Evolutionary conservation across 2,888 invertebrate species (phyloP).

Genomic region (Thecophora atra): DNA sequence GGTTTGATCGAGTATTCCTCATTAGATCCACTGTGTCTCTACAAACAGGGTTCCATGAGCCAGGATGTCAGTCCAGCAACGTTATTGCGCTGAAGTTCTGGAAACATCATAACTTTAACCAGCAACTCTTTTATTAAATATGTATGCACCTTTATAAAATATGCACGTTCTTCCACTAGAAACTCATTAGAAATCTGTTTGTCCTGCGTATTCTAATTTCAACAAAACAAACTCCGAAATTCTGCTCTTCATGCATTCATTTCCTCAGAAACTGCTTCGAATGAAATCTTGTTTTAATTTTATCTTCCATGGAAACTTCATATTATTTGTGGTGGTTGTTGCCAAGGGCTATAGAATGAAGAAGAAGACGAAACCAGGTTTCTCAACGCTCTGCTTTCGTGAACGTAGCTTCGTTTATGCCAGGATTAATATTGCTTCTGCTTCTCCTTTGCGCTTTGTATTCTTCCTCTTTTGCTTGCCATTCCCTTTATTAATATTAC

Average conservation of each 20-base stretch:
- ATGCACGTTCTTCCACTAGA: neutral
- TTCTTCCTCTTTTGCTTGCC: neutral
- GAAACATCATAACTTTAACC: too few species aligned
- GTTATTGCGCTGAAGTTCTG: too few species aligned
- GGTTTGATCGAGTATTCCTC: too few species aligned
- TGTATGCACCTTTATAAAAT: neutral
- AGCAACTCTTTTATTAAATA: neutral
- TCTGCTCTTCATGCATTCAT: neutral
- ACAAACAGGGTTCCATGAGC: too few species aligned
- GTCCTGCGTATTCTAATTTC: constrained; percentile 2
- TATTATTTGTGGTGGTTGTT: neutral
- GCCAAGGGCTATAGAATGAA: neutral
- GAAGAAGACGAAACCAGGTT: neutral
- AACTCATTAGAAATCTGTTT: constrained; percentile 11
- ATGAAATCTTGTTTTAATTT: neutral
- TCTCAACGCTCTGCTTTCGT: too few species aligned
- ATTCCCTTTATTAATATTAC: constrained; percentile 7
- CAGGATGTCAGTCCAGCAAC: too few species aligned
- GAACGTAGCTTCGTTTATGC: neutral
- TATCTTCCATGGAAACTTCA: neutral
- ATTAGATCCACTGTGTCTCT: too few species aligned
- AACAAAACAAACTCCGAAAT: constrained; percentile 7
- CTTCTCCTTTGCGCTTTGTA: neutral
- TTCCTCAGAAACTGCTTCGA: neutral
- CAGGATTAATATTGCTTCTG: neutral